Percentiles rank a stretch among this genome's conserved stretches.
These are phyloP conservation scores for Byasa hedistus DNA, from an alignment of 2,888 invertebrate genomes.

Conservation along the genomic window DNA sequence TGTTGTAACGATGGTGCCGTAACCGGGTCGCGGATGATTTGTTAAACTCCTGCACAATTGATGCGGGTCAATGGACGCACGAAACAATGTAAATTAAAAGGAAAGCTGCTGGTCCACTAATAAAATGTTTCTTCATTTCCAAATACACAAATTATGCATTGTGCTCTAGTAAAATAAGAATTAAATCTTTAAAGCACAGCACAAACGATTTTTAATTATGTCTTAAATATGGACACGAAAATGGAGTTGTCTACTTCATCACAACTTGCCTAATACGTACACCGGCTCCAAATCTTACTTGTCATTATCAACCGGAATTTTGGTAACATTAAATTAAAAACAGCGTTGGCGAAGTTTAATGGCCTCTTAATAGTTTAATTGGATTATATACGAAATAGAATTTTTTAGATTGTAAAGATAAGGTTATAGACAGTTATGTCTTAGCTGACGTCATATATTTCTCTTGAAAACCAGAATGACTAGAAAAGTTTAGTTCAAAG, in stretches of 20 bases:
- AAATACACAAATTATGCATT: constrained; percentile 3
- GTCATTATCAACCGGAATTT: neutral
- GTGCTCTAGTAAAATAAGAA: too few relatives aligned
- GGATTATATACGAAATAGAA: neutral
- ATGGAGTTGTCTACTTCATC: neutral
- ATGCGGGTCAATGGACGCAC: constrained; percentile 22
- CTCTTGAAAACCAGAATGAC: neutral
- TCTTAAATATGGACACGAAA: too few relatives aligned
- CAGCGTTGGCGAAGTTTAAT: neutral
- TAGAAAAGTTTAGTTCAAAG: too few relatives aligned
- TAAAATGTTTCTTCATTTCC: neutral
- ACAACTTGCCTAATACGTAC: neutral
- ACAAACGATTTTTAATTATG: too few relatives aligned
- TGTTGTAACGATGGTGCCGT: constrained; percentile 4
- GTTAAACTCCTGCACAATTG: constrained; percentile 23
- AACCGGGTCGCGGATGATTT: constrained; percentile 22
- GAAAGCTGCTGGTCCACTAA: constrained; percentile 8
- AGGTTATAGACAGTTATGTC: constrained; percentile 2
- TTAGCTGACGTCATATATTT: neutral
- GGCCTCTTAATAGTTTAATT: neutral
- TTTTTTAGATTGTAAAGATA: neutral
- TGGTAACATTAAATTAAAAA: neutral
- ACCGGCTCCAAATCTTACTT: constrained; percentile 4
- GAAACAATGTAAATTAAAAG: constrained; percentile 12
- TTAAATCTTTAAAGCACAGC: too few relatives aligned